Base-by-base conservation (phyloP, 2,888 invertebrate species). In the Drosophila maculinotata region DNA sequence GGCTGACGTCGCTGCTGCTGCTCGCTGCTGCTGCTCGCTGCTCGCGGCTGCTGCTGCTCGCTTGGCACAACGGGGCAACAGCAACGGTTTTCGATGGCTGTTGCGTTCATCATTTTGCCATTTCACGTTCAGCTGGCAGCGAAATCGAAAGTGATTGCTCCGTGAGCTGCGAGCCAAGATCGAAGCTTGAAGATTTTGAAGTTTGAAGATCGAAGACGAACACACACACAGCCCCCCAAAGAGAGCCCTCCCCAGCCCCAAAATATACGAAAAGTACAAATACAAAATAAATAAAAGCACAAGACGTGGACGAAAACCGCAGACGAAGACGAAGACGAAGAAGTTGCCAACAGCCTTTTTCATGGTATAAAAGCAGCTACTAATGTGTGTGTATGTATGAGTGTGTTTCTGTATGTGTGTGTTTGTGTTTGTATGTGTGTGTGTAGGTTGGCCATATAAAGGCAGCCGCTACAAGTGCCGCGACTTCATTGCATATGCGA, bases 91-190 rank as follows among this genome's bases (percentile, higher is more conserved):
- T 87, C 87, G 82, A 80, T 82, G 77, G 75, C 79, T 74, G 79
- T 74, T 79, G 80, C 90, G 90, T 89, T 87, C 89, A 89, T 89
- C 89, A 88, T 87, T 89, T 89, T 87, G 87, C 88, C 90, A 90
- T 90, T 90, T 88, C 90, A 87, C 82, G 89, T 88, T 90, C 87
- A 89, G 87, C 90, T 89, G 90, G 90, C 90, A 90, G 90, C 89
- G 89, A 90, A 90, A 90, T 88, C 89, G 89, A 90, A 90, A 90
- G 90, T 90, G 90, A 90, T 82, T 85, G 89, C 89, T 87, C 83
- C 77, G 77, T 77, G 72, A 82, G 79, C 80, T 87, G 88, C 82
- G 81, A 79, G 62, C 70, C 69, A 66, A 72, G 69, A 62, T 78
- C 79, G 39, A 33, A 58, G 47, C 41, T 58, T 41, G 58, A 58